These are phyloP conservation scores for Chlamydotis undulata DNA, from an alignment of 2,113 vertebrate species.

Conservation along the genomic window DNA sequence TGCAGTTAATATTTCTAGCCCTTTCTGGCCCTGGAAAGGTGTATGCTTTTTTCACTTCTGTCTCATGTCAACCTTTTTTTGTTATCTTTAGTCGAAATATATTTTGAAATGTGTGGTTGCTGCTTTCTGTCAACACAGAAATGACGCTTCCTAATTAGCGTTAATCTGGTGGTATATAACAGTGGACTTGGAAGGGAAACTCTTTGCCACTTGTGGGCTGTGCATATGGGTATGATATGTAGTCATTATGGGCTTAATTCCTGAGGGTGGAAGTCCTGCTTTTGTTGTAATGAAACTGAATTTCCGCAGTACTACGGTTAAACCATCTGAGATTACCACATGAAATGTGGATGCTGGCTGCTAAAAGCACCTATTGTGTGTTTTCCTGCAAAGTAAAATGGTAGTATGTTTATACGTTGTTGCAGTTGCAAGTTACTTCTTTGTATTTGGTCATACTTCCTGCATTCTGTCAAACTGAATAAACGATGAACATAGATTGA, in stretches of 20 bases:
- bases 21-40: not conserved
- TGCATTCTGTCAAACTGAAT: not conserved
- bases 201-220: not conserved
- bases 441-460: not conserved
- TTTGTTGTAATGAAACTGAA: not conserved
- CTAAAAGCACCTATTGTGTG: not conserved
- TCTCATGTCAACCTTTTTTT: not conserved
- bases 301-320: not conserved
- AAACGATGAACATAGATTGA: not conserved
- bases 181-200: not conserved
- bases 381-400: not conserved
- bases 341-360: not conserved
- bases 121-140: not conserved
- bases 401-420: not conserved
- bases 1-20: not conserved
- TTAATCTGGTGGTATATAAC: not conserved
- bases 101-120: not conserved
- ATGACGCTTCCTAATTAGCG: not conserved
- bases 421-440: not conserved
- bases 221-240: rapidly evolving
- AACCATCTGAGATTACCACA: not conserved
- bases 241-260: not conserved
- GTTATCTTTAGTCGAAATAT: not conserved
- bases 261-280: not conserved
- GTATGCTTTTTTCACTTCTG: not conserved